Conservation (phyloP, 2,888 invertebrate genomes). For the Drosophila barbarae region DNA sequence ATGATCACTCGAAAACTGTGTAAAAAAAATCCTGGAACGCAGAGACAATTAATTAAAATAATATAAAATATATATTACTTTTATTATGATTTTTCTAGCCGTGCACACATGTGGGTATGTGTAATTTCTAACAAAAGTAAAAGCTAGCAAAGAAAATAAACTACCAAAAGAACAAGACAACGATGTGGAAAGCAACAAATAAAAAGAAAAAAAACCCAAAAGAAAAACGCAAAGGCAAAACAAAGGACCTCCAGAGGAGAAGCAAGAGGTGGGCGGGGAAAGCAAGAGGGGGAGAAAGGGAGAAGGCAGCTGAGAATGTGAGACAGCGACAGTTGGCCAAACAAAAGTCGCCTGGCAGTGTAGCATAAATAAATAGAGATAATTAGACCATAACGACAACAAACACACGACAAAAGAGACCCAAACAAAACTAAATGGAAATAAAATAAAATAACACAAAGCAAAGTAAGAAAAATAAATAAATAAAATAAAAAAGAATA, state of each 20-base stretch:
- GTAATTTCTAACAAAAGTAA: slow-evolving; percentile 36
- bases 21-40: no score
- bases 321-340: slow-evolving; percentile 24
- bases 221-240: slow-evolving; percentile 17
- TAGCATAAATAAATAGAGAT: slow-evolving; percentile 74
- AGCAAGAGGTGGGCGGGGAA: not conserved
- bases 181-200: slow-evolving; percentile 12
- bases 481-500: slow-evolving; percentile 3
- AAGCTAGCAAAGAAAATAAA: slow-evolving; percentile 32
- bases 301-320: slow-evolving; percentile 1
- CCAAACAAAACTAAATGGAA: slow-evolving; percentile 20
- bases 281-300: not conserved
- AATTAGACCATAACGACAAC: slow-evolving; percentile 72
- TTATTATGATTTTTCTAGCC: not conserved
- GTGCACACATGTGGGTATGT: slow-evolving; percentile 1
- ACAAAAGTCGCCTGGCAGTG: slow-evolving; percentile 49
- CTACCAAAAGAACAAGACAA: slow-evolving; percentile 41
- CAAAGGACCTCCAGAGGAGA: slow-evolving; percentile 1
- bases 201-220: not conserved
- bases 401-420: slow-evolving; percentile 46
- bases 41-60: no score
- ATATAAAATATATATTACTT: not conserved
- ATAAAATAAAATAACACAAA: not conserved
- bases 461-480: not conserved
- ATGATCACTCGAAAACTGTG: no score